Evolutionary conservation across 1,140 invertebrate genomes (phyloP).

Genomic region (Cydia amplana): DNA sequence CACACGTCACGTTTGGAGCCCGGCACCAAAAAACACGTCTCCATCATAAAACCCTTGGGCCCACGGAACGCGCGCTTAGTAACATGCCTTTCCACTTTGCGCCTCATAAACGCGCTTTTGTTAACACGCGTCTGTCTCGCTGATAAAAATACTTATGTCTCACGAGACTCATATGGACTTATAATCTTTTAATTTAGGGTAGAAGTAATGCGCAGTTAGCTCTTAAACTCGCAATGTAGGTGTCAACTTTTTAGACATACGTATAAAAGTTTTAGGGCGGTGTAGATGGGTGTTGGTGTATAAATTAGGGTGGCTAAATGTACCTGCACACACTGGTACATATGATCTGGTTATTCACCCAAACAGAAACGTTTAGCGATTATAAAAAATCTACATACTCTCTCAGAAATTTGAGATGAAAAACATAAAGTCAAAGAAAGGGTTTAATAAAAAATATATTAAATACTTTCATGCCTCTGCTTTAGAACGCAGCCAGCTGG

Average conservation of each 20-base stretch:
- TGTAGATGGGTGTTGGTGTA: neutral
- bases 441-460: neutral
- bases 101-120: conserved; percentile 66
- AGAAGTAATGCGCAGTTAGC: conserved; percentile 41
- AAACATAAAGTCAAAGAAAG: neutral
- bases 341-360: neutral
- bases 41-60: conserved; percentile 39
- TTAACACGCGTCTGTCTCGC: conserved; percentile 46
- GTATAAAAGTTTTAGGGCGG: conserved; percentile 20
- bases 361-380: neutral
- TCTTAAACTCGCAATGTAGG: conserved; percentile 37
- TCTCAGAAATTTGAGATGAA: neutral
- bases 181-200: neutral
- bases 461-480: conserved; percentile 1
- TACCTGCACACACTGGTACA: too few species aligned
- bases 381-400: neutral
- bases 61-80: conserved; percentile 37
- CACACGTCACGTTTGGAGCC: neutral
- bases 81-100: conserved; percentile 65
- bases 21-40: neutral
- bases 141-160: conserved; percentile 11
- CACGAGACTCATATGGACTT: neutral
- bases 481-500: conserved; percentile 36
- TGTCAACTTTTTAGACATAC: conserved; percentile 37
- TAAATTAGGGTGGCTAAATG: neutral